A percentile compares a stretch with the other conserved stretches of the same genome.
Conservation (phyloP, 2,888 invertebrate genomes). For the Brachypterus glaber region DNA sequence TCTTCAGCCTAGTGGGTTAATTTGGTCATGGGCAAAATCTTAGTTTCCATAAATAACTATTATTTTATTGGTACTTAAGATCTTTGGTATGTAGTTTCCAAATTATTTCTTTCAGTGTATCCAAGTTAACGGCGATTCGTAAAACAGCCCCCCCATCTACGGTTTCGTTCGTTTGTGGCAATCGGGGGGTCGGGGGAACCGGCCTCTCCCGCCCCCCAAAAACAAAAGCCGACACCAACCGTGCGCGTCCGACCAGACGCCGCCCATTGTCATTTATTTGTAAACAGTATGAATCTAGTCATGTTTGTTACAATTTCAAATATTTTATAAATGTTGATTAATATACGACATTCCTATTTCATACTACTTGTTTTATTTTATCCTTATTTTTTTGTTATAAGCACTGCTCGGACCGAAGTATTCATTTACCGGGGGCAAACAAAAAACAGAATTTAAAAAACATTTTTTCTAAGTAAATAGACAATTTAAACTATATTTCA, state of each 20-base stretch:
- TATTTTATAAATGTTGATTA: slow-evolving; percentile 49
- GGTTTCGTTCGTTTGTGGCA: slow-evolving; percentile 39
- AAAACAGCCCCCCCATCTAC: background rate
- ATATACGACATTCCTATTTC: slow-evolving; percentile 48
- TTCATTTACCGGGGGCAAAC: too few relatives aligned
- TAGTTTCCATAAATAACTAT: too few relatives aligned
- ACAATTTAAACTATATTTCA: too few relatives aligned
- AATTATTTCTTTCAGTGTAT: too few relatives aligned
- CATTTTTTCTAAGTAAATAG: too few relatives aligned
- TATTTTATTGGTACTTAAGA: too few relatives aligned
- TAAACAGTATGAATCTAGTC: slow-evolving; percentile 47
- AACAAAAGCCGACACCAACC: slow-evolving; percentile 27
- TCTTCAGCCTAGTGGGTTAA: too few relatives aligned
- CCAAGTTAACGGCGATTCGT: too few relatives aligned
- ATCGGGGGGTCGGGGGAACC: slow-evolving; percentile 40
- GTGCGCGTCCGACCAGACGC: slow-evolving; percentile 33
- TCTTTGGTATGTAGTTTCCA: too few relatives aligned
- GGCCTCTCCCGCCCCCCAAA: slow-evolving; percentile 40
- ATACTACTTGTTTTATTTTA: slow-evolving; percentile 11
- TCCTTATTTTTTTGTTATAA: background rate
- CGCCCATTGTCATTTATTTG: slow-evolving; percentile 42
- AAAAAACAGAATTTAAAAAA: too few relatives aligned
- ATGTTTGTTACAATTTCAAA: slow-evolving; percentile 48
- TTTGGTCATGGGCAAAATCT: too few relatives aligned
- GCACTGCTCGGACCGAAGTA: too few relatives aligned